Conservation (phyloP, 2,888 invertebrate species). For the Ochlodes sylvanus region DNA sequence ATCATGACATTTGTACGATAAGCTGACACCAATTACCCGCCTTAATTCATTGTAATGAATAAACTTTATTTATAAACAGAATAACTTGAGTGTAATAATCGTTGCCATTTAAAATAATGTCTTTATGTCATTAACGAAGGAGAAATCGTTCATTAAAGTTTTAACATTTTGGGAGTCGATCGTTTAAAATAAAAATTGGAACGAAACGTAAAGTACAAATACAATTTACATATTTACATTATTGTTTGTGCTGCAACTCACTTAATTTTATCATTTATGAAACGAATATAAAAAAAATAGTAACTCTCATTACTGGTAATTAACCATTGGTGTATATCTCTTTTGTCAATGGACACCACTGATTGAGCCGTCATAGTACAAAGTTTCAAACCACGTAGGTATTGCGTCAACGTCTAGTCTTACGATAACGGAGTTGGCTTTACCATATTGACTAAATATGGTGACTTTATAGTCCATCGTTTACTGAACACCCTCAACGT, state of each 20-base stretch:
- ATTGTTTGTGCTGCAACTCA: not conserved
- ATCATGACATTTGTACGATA: slow-evolving; percentile 38
- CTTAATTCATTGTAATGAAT: slow-evolving; percentile 35
- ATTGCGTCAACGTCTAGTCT: no score
- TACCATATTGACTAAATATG: no score
- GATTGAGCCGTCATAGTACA: no score
- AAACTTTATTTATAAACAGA: slow-evolving; percentile 23
- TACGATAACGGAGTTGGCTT: no score
- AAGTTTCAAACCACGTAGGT: no score
- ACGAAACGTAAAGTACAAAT: not conserved
- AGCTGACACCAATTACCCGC: slow-evolving; percentile 36
- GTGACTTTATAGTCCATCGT: no score
- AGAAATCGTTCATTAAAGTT: slow-evolving; percentile 29
- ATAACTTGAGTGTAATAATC: slow-evolving; percentile 30
- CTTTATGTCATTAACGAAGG: slow-evolving; percentile 31
- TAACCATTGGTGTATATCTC: no score
- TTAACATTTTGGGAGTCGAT: slow-evolving; percentile 23
- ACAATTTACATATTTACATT: not conserved
- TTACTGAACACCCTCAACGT: no score
- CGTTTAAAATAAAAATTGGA: not conserved
- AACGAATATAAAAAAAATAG: no score
- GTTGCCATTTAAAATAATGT: slow-evolving; percentile 29
- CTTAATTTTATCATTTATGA: no score
- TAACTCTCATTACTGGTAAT: no score
- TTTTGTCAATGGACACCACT: no score